These are phyloP conservation scores for Rhinoraja longicauda DNA, from an alignment of 2,797 vertebrate genomes.

Conservation along the genomic window DNA sequence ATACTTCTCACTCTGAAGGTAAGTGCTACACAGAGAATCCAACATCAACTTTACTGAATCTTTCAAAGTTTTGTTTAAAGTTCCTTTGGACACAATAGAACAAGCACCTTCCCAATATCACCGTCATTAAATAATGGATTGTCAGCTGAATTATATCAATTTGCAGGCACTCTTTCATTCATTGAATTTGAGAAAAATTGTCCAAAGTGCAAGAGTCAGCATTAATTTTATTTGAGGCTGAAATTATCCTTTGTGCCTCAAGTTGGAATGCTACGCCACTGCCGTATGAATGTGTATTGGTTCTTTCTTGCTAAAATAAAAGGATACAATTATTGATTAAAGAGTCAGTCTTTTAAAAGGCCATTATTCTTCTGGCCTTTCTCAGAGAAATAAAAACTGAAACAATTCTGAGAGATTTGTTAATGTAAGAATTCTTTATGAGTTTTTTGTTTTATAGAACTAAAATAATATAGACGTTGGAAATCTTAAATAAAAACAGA, in stretches of 20 bases:
- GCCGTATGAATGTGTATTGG: background rate
- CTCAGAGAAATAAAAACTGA: background rate
- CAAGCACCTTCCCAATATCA: background rate
- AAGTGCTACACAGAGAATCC: constrained; percentile 40
- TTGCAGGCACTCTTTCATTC: background rate
- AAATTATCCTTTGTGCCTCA: background rate
- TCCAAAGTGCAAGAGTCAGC: background rate
- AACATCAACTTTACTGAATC: background rate
- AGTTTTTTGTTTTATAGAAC: too few species aligned
- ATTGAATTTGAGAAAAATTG: background rate
- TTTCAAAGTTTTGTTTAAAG: background rate
- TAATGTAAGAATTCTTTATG: background rate
- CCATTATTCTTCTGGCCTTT: background rate
- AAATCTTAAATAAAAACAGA: too few species aligned
- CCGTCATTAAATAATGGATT: background rate
- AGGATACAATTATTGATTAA: background rate
- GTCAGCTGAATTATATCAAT: background rate
- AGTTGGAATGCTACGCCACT: background rate
- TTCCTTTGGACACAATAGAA: background rate
- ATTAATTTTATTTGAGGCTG: background rate
- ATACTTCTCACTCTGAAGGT: constrained; percentile 71
- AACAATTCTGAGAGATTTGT: background rate
- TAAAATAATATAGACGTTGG: too few species aligned
- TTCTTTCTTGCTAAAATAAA: background rate
- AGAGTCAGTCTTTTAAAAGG: background rate